Evolutionary conservation across 2,113 vertebrate species (phyloP).

Genomic region (Ramphastos sulfuratus): DNA sequence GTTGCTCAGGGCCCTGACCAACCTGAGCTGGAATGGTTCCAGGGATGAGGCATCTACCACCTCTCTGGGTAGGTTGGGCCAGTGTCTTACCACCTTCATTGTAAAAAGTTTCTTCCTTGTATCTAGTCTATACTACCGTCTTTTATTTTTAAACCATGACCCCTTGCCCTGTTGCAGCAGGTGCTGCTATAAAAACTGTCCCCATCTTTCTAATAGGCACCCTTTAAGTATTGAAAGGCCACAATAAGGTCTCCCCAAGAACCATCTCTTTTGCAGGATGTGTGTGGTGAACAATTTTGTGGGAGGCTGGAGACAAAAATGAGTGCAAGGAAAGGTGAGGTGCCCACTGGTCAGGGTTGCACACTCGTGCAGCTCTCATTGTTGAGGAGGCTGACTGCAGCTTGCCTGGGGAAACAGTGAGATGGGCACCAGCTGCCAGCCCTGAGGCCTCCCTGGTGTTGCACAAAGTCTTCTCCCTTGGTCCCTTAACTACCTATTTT

Average conservation of each 20-base stretch:
- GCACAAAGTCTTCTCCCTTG: neutral
- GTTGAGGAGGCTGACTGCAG: neutral
- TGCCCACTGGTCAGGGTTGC: neutral
- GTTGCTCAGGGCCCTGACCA: neutral
- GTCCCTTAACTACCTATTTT: neutral
- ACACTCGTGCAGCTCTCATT: fast-evolving
- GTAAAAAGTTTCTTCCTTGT: neutral
- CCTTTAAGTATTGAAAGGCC: neutral
- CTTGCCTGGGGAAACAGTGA: neutral
- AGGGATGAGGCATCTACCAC: neutral
- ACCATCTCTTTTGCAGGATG: neutral
- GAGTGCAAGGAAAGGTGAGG: fast-evolving
- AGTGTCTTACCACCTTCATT: neutral
- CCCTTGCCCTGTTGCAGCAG: neutral
- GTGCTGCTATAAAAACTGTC: neutral
- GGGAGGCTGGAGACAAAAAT: neutral
- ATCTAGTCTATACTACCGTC: neutral
- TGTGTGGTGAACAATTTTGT: neutral
- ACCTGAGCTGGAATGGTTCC: neutral
- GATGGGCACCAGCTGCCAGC: neutral
- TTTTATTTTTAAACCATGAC: neutral
- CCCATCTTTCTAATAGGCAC: neutral
- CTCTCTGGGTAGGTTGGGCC: neutral
- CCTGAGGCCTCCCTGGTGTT: neutral
- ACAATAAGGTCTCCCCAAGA: no score